A percentile compares a stretch with the other conserved stretches of the same genome.
Conservation (phyloP, 1,140 invertebrate genomes). For the Conus ventricosus region DNA sequence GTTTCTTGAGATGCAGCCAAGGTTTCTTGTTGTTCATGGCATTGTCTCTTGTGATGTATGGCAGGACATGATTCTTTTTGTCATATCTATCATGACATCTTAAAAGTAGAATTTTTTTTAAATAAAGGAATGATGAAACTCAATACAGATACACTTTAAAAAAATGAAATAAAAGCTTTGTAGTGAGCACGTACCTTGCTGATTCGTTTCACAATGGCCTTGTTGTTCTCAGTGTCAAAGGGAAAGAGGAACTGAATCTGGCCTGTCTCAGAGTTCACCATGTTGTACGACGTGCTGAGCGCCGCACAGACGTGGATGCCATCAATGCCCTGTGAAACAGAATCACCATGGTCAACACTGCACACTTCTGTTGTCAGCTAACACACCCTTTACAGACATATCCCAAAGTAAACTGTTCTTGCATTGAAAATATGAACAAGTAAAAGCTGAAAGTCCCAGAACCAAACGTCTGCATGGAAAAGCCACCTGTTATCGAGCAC, state of each 20-base stretch:
- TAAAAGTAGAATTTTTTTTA: constrained; percentile 34
- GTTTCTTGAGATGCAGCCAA: too few relatives aligned
- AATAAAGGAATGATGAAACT: constrained; percentile 46
- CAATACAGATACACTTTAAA: constrained; percentile 62
- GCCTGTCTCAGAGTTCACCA: constrained; percentile 74
- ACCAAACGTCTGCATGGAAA: too few relatives aligned
- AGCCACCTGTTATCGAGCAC: too few relatives aligned
- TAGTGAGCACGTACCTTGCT: constrained; percentile 68
- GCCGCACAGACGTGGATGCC: constrained; percentile 76
- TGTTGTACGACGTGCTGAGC: constrained; percentile 73
- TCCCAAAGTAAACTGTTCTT: constrained; percentile 53
- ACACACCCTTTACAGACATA: not conserved
- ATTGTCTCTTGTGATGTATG: too few relatives aligned
- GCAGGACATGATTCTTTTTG: too few relatives aligned
- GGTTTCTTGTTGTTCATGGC: too few relatives aligned
- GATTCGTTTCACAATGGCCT: constrained; percentile 75
- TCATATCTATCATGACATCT: too few relatives aligned
- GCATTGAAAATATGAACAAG: not conserved
- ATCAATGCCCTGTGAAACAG: constrained; percentile 73
- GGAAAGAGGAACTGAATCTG: constrained; percentile 75
- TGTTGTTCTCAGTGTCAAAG: constrained; percentile 70
- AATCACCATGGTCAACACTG: constrained; percentile 8
- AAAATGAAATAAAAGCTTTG: constrained; percentile 19
- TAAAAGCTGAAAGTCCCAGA: too few relatives aligned
- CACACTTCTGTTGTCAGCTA: not conserved